Evolutionary conservation across 2,888 invertebrate species (phyloP).

Genomic region (Pegoplata infirma): DNA sequence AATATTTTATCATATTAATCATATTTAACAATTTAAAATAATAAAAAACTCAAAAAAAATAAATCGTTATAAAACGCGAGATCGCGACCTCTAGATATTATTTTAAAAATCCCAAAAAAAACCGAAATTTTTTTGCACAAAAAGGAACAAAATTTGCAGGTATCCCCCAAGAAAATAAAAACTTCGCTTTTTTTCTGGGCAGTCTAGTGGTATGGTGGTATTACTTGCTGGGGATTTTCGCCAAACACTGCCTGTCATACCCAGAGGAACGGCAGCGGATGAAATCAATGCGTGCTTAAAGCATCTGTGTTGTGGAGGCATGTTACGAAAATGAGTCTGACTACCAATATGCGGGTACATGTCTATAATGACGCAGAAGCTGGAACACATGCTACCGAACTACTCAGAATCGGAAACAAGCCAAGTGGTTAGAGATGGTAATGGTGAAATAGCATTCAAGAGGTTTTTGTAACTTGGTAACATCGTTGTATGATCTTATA

Average conservation of each 20-base stretch:
- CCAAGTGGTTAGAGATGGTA: not conserved
- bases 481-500: not conserved
- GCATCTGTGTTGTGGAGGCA: not conserved
- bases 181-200: no score
- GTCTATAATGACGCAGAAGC: conserved; percentile 5
- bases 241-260: no score
- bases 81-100: no score
- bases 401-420: not conserved
- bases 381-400: not conserved
- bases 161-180: no score
- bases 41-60: no score
- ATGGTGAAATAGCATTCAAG: not conserved
- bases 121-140: no score
- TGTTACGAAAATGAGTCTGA: conserved; percentile 1
- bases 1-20: no score
- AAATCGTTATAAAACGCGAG: no score
- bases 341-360: conserved; percentile 2
- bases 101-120: no score
- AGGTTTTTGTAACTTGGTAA: not conserved
- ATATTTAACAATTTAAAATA: no score
- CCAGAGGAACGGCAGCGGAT: conserved; percentile 8
- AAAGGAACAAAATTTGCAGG: no score
- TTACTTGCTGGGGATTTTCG: conserved; percentile 46
- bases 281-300: conserved; percentile 13
- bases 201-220: conserved; percentile 37